Base-by-base conservation (phyloP, 53 echinoderm and acorn worm species). In the Patiria pectinifera region DNA sequence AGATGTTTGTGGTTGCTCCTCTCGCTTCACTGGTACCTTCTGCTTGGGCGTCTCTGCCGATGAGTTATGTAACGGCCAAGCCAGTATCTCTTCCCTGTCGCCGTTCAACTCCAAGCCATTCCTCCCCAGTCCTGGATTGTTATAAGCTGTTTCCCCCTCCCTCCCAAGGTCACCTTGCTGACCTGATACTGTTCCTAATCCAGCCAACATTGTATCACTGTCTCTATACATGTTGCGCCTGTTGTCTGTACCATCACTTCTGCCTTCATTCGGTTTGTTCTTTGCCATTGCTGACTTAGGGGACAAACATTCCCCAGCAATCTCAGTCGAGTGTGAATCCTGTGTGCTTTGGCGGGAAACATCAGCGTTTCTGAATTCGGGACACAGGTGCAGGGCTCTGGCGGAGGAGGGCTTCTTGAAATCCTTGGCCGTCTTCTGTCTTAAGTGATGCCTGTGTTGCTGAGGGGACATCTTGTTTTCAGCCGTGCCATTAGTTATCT, bases 321-420 rank as follows among this genome's bases (percentile, higher is more conserved):
- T 25, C 18, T 53, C 6, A 4, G 45, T 11, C 3, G 66, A 66
- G 66, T 66, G 23, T 1, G 24, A 86, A 2, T n/a, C 58, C 3
- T 12, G 48, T 2, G 44, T 48, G 14, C 48, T 44, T 84, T 49
- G 77, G 19, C 7, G 1, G 45, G 59, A 25, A 21, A 16, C 18
- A 59, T 61, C 16, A 18, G 87, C 69, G 45, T 69, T 45, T 45
- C 63, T 90, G 26, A 90, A 90, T 23, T 80, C 90, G 6, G 90
- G 90, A 62, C 80, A 90, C 90, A 90, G 43, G 81, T 90, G 81
- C 18, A 90, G 90, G 46, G 90, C 90, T 48, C 90, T 90, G 3
- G 81, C 80, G 47, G 79, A 69, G 2, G 80, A 80, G 21, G 47
- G 59, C 81, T 47, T 90, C 66, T 16, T 81, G 80, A 24, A 48